A percentile compares a stretch with the other conserved stretches of the same genome.
These are phyloP conservation scores for Chrysochloris asiatica DNA, from an alignment of 2,113 vertebrate genomes.

Conservation along the genomic window DNA sequence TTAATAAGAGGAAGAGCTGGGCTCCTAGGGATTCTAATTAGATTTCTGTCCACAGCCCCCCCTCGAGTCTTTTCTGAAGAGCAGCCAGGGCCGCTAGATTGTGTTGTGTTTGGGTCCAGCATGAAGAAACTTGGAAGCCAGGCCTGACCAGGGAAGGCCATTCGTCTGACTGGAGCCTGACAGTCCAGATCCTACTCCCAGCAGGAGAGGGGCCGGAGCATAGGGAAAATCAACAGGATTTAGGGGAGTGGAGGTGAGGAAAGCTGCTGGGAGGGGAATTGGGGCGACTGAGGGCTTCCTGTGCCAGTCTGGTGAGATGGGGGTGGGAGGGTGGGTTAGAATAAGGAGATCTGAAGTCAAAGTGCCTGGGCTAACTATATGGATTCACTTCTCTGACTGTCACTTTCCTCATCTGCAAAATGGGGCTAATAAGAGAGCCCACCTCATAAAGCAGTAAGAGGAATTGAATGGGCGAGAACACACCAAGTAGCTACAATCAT, in stretches of 20 bases:
- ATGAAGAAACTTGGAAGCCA: constrained; percentile 59
- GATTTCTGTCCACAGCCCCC: constrained; percentile 65
- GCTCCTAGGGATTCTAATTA: constrained; percentile 71
- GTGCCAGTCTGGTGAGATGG: background rate
- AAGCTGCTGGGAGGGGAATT: too few species aligned
- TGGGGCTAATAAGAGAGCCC: background rate
- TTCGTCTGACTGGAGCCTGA: constrained; percentile 65
- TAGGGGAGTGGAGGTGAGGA: background rate
- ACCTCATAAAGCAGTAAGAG: background rate
- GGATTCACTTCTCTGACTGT: background rate
- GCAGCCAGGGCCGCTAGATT: constrained; percentile 58
- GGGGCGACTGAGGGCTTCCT: background rate
- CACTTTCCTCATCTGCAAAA: constrained; percentile 23
- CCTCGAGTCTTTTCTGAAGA: constrained; percentile 66
- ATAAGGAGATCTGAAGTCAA: background rate
- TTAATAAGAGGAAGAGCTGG: constrained; percentile 52
- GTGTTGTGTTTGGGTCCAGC: constrained; percentile 65
- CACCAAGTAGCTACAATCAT: rapidly evolving
- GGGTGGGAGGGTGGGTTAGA: background rate
- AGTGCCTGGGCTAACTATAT: background rate
- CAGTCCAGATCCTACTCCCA: constrained; percentile 65
- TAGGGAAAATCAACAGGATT: constrained; percentile 33
- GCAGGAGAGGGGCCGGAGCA: constrained; percentile 33
- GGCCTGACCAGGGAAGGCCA: constrained; percentile 50
- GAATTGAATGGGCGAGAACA: too few species aligned